Evolutionary conservation across 2,113 vertebrate genomes (phyloP), one percentile per base, ranked within the genome.

Genomic region (Dryoscopus gambensis): DNA sequence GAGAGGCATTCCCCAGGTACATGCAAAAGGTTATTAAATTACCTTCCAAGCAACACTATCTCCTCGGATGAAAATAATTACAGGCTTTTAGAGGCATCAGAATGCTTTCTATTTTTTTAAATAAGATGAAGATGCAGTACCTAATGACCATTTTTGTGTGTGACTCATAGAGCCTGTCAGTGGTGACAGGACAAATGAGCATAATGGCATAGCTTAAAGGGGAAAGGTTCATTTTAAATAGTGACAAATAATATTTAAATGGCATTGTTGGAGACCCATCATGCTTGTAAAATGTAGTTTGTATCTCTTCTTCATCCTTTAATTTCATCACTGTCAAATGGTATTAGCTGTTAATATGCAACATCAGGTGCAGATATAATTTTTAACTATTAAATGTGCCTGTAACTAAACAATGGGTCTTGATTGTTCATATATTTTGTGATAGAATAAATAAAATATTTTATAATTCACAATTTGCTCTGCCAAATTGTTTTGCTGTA

Each of bases 1-100:
- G 99, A 99, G 99, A 98, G 98, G 99, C 98, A 98, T 98, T 99
- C 99, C 99, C 99, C 99, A 99, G 99, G 99, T 99, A 99, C 99
- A 99, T 98, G 99, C 99, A 98, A 99, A 99, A 99, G 99, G 99
- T 99, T 99, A 99, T 99, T 98, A 99, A 99, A 99, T 99, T 99
- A 99, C 99, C 99, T 99, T 99, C 98, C 94, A 97, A 98, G 98
- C 98, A 98, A 98, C 98, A 98, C 98, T 98, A 99, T 99, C 98
- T 99, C 98, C 98, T 98, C 94, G 97, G 98, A 99, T 99, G 99
- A 99, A 99, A 99, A 99, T 99, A 99, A 99, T 99, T 99, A 99
- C 98, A 99, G 99, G 99, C 98, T 98, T 99, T 99, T 99, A 99
- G 98, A 98, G 98, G 98, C 98, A 98, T 98, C 98, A 98, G 98